These are phyloP conservation scores for Trogon melanurus DNA, from an alignment of 2,113 vertebrate species.

Conservation along the genomic window DNA sequence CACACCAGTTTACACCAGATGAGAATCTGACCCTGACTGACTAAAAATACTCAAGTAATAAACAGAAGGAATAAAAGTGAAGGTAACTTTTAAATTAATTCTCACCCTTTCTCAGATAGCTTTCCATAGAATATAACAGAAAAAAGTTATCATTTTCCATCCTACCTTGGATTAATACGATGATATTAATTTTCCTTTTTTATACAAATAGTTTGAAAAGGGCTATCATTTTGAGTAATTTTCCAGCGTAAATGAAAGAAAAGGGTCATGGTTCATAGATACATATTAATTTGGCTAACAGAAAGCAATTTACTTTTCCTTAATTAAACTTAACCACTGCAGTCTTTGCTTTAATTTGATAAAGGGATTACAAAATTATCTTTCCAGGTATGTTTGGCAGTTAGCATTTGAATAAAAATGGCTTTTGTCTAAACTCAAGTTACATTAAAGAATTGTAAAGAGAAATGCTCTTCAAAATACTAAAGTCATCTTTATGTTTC, in stretches of 20 bases:
- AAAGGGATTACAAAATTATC: slow-evolving; percentile 54
- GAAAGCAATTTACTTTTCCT: slow-evolving; percentile 56
- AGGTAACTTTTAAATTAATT: background rate
- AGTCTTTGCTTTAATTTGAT: slow-evolving; percentile 51
- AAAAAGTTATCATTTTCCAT: background rate
- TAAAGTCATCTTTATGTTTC: background rate
- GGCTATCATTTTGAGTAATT: slow-evolving; percentile 13
- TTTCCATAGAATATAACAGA: background rate
- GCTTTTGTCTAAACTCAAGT: background rate
- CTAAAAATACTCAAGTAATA: background rate
- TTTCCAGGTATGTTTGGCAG: slow-evolving; percentile 32
- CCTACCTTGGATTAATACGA: background rate
- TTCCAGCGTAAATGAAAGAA: slow-evolving; percentile 22
- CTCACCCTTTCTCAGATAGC: background rate
- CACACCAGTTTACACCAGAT: background rate
- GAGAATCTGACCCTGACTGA: background rate
- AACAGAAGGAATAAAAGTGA: background rate
- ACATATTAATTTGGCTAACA: slow-evolving; percentile 44
- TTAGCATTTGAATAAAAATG: slow-evolving; percentile 35
- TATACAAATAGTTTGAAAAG: background rate
- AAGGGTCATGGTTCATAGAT: slow-evolving; percentile 51
- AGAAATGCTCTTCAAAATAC: background rate
- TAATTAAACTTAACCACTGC: slow-evolving; percentile 49
- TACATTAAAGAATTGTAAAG: background rate
- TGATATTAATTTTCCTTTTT: background rate